Evolutionary conservation across 1,140 invertebrate species (phyloP).

Genomic region (Dendroctonus valens): DNA sequence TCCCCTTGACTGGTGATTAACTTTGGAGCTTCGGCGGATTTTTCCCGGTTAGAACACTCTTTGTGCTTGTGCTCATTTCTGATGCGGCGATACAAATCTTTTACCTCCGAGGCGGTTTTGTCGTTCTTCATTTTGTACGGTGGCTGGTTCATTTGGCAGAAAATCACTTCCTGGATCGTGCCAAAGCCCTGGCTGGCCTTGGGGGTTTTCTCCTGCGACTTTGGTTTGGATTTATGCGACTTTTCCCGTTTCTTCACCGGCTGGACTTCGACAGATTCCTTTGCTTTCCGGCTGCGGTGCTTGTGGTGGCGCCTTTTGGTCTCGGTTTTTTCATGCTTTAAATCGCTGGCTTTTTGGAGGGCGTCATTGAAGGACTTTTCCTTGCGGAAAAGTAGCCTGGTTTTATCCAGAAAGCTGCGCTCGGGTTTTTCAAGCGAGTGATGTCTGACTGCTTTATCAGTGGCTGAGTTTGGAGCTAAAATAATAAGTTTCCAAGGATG

Average conservation of each 20-base stretch:
- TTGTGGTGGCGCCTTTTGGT: too few species aligned
- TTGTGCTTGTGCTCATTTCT: neutral
- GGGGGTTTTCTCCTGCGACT: too few species aligned
- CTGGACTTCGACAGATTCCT: too few species aligned
- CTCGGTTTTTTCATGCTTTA: too few species aligned
- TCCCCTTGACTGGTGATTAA: neutral
- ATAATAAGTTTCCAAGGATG: too few species aligned
- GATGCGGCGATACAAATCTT: conserved; percentile 14
- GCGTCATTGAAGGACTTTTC: conserved; percentile 24
- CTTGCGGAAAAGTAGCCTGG: conserved; percentile 17
- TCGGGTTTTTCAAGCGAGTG: conserved; percentile 10
- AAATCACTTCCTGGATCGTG: conserved; percentile 28
- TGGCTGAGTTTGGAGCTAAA: too few species aligned
- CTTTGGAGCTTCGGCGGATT: neutral
- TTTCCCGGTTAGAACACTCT: neutral
- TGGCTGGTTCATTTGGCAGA: conserved; percentile 20
- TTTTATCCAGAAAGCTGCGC: conserved; percentile 12
- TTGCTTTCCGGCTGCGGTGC: too few species aligned
- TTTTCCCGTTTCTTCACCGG: too few species aligned
- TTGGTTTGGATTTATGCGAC: too few species aligned
- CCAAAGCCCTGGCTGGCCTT: neutral
- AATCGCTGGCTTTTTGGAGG: neutral
- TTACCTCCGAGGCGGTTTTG: conserved; percentile 10
- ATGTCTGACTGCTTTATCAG: conserved; percentile 4
- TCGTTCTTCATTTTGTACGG: conserved; percentile 20